Conservation (phyloP, 2,888 invertebrate species). For the Bellardia pandia region DNA sequence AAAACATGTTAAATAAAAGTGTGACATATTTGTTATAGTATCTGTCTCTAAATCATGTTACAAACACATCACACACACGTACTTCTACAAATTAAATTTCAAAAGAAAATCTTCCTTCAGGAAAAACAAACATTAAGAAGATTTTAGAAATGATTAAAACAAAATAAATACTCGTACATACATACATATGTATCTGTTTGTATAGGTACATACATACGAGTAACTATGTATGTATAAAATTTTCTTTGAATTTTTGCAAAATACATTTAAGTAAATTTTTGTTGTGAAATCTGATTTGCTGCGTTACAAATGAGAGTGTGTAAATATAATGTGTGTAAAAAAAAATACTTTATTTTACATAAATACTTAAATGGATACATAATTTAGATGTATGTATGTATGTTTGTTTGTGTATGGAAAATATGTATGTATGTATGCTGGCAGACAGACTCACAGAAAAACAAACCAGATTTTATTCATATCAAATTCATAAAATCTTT, state of each 20-base stretch:
- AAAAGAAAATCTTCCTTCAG: constrained; percentile 14
- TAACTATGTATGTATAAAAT: neutral
- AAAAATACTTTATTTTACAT: neutral
- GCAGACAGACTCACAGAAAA: neutral
- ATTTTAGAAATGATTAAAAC: constrained; percentile 31
- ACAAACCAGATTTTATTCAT: neutral
- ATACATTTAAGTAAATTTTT: constrained; percentile 27
- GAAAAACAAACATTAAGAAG: constrained; percentile 22
- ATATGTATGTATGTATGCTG: too few relatives aligned
- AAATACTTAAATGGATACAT: neutral
- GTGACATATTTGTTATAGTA: neutral
- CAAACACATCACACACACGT: neutral
- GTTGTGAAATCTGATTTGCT: constrained; percentile 11
- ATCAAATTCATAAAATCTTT: constrained; percentile 5
- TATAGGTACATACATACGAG: too few relatives aligned
- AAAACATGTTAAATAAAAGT: constrained; percentile 9
- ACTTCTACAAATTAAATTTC: neutral
- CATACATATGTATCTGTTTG: too few relatives aligned
- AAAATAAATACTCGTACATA: neutral
- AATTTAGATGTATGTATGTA: neutral
- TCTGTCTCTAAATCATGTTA: neutral
- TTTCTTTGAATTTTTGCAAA: constrained; percentile 4
- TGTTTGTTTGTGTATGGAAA: neutral
- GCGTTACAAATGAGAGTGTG: neutral
- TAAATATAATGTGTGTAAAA: neutral